Conservation (phyloP, 2,797 vertebrate species). For the Poeciliopsis presidionis region DNA sequence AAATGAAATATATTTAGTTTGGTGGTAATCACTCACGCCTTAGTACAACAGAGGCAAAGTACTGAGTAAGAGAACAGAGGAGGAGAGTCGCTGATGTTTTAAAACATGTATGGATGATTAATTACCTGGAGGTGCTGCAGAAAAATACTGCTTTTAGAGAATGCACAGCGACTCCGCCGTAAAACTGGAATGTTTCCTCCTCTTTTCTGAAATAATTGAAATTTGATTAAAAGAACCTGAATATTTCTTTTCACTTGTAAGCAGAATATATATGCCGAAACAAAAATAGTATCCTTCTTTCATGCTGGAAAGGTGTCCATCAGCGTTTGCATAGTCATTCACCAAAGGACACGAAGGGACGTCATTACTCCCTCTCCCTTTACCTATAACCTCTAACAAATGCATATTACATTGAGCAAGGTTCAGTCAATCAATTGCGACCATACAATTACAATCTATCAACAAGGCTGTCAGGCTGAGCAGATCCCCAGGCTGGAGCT, state of each 20-base stretch:
- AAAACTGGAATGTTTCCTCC: constrained; percentile 67
- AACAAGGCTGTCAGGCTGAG: constrained; percentile 76
- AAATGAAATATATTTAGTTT: constrained; percentile 80
- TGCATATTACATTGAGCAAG: constrained; percentile 75
- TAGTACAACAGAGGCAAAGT: constrained; percentile 77
- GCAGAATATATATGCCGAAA: constrained; percentile 75
- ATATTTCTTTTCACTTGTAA: constrained; percentile 74
- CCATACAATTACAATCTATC: constrained; percentile 78
- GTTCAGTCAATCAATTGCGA: constrained; percentile 76
- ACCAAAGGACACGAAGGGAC: constrained; percentile 76
- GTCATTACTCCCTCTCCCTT: constrained; percentile 71
- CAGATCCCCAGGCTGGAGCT: constrained; percentile 77
- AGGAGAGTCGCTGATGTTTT: constrained; percentile 79
- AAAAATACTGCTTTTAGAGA: constrained; percentile 80
- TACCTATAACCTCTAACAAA: constrained; percentile 79
- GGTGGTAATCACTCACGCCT: constrained; percentile 78
- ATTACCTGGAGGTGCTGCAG: constrained; percentile 77
- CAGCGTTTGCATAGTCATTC: constrained; percentile 71
- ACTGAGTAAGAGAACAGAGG: constrained; percentile 66
- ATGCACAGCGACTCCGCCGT: constrained; percentile 63
- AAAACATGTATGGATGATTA: constrained; percentile 83
- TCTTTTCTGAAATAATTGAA: constrained; percentile 77
- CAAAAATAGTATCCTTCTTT: constrained; percentile 67
- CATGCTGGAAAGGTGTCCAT: constrained; percentile 68
- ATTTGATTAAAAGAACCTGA: constrained; percentile 80